Conservation (phyloP, 2,797 vertebrate genomes). For the Leptoclinus maculatus region DNA sequence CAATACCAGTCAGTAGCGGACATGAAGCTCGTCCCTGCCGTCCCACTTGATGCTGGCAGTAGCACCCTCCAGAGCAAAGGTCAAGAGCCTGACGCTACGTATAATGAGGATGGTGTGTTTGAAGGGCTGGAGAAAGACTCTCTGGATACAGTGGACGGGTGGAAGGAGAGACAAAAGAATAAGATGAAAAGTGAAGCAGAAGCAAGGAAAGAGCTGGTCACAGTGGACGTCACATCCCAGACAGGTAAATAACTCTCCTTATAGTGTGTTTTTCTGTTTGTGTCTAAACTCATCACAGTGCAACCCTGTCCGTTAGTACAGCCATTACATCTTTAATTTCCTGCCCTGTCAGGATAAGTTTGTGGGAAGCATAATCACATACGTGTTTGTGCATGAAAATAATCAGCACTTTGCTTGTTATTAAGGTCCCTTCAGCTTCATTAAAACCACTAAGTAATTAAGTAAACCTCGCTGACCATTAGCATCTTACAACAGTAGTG, state of each 20-base stretch:
- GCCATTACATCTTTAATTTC: not conserved
- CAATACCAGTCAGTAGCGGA: slow-evolving; percentile 1
- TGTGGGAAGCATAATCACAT: not conserved
- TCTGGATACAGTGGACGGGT: slow-evolving; percentile 55
- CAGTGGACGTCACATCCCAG: slow-evolving; percentile 4
- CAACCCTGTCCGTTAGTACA: not conserved
- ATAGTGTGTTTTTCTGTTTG: not conserved
- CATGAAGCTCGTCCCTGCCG: not conserved
- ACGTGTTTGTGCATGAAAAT: not conserved
- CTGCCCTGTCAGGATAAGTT: not conserved
- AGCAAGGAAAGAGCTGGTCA: not conserved
- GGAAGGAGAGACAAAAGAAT: slow-evolving; percentile 32
- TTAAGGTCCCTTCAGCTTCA: not conserved
- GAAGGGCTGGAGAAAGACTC: slow-evolving; percentile 13
- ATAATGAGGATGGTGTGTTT: slow-evolving; percentile 23
- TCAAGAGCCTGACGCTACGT: slow-evolving; percentile 14
- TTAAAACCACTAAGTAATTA: not conserved
- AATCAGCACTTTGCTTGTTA: not conserved
- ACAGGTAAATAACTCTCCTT: slow-evolving; percentile 39
- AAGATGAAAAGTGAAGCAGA: slow-evolving; percentile 6
- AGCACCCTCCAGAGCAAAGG: slow-evolving; percentile 3
- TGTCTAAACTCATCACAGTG: not conserved
- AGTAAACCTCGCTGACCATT: not conserved
- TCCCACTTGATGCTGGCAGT: slow-evolving; percentile 5
- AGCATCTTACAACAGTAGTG: not conserved